A percentile compares a stretch with the other conserved stretches of the same genome.
Conservation (phyloP, 1,140 invertebrate species). For the Cydia pomonella region DNA sequence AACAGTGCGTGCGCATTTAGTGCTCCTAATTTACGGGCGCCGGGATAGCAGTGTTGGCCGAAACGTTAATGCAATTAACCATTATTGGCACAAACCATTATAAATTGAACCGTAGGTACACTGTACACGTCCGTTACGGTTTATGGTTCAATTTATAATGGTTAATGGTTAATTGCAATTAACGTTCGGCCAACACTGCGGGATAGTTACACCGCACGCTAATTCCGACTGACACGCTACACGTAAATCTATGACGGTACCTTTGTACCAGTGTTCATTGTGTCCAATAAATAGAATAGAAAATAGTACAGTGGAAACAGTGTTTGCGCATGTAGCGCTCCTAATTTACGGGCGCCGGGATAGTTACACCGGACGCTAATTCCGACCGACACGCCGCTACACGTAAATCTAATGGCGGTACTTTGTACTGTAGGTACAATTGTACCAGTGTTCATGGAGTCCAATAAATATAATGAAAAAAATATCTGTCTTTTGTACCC, state of each 20-base stretch:
- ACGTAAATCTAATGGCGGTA: constrained; percentile 14
- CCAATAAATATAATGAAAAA: too few relatives aligned
- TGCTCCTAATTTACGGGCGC: constrained; percentile 74
- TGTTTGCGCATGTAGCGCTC: constrained; percentile 61
- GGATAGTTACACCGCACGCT: constrained; percentile 70
- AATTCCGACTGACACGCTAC: constrained; percentile 64
- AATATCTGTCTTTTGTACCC: too few relatives aligned
- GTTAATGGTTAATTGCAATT: too few relatives aligned
- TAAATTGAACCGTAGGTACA: too few relatives aligned
- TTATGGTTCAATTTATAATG: too few relatives aligned
- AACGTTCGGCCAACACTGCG: too few relatives aligned
- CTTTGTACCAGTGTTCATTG: not conserved
- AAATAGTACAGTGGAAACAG: constrained; percentile 51
- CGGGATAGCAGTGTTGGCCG: too few relatives aligned
- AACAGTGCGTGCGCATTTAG: constrained; percentile 58
- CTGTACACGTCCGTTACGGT: too few relatives aligned
- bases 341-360: constrained; percentile 74
- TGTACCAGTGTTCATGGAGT: not conserved
- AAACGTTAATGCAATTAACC: too few relatives aligned
- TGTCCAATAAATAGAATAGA: too few relatives aligned
- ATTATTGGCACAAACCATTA: too few relatives aligned
- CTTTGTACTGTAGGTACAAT: not conserved
- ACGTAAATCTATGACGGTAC: constrained; percentile 9
- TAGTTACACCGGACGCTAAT: constrained; percentile 73
- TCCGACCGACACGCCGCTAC: constrained; percentile 57